These are phyloP conservation scores for Amphiprion percula DNA, from an alignment of 2,113 vertebrate genomes.

Conservation along the genomic window DNA sequence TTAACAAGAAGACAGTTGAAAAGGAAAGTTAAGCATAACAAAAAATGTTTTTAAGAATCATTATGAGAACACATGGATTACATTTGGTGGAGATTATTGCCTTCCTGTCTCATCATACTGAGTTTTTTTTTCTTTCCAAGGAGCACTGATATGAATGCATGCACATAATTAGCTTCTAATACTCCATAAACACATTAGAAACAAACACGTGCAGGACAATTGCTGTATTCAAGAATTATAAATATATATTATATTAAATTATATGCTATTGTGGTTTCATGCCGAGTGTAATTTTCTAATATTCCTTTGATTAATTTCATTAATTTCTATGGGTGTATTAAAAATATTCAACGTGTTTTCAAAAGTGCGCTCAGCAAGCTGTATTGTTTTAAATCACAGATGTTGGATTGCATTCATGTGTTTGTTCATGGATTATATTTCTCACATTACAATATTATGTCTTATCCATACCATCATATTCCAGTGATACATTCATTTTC, in stretches of 20 bases:
- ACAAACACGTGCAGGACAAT: no score
- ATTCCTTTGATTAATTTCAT: no score
- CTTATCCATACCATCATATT: background rate
- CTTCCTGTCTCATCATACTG: conserved; percentile 9
- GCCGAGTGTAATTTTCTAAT: no score
- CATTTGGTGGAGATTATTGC: background rate
- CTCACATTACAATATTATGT: background rate
- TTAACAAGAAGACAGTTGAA: background rate
- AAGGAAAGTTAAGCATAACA: background rate
- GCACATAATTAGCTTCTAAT: background rate
- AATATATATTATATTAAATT: background rate
- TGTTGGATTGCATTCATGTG: conserved; percentile 4
- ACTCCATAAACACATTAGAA: no score
- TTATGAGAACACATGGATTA: background rate
- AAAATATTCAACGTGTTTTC: no score
- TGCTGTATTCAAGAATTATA: background rate
- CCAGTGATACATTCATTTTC: background rate
- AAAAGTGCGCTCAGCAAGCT: background rate
- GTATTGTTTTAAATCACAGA: conserved; percentile 1
- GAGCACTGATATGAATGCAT: background rate
- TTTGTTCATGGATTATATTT: background rate
- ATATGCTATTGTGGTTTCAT: background rate
- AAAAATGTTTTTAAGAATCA: background rate
- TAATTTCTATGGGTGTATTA: no score
- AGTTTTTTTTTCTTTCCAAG: conserved; percentile 3